These are phyloP conservation scores for Syngnathus rostellatus DNA, from an alignment of 2,797 vertebrate species.

Conservation along the genomic window DNA sequence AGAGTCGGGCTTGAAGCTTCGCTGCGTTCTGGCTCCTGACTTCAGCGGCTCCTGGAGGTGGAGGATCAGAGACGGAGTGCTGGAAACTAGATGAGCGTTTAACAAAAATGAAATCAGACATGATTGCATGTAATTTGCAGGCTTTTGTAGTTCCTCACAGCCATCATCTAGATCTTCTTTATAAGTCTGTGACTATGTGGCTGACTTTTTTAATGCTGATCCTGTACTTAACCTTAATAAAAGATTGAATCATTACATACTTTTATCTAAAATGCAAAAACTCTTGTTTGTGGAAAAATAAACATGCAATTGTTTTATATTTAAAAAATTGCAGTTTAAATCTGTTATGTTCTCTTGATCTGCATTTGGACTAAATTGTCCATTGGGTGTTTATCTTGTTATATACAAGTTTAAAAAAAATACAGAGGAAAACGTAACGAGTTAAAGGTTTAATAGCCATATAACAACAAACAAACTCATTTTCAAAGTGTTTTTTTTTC, in stretches of 20 bases:
- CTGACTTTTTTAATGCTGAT: background rate
- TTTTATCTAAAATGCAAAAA: background rate
- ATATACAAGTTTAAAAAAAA: background rate
- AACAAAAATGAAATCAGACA: background rate
- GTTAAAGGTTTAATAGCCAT: constrained; percentile 54
- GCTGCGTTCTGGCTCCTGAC: constrained; percentile 81
- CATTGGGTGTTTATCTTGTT: too few relatives aligned
- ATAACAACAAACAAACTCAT: constrained; percentile 61
- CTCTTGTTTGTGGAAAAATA: background rate
- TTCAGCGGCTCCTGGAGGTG: constrained; percentile 78
- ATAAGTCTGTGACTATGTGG: too few relatives aligned
- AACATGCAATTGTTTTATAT: too few relatives aligned
- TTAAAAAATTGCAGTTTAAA: too few relatives aligned
- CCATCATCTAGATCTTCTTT: background rate
- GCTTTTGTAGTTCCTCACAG: too few relatives aligned
- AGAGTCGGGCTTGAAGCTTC: constrained; percentile 80
- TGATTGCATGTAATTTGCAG: background rate
- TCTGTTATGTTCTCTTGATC: too few relatives aligned
- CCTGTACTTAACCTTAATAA: background rate
- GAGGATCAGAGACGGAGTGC: constrained; percentile 80
- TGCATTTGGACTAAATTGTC: background rate
- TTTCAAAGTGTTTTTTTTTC: constrained; percentile 46
- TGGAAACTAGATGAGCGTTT: constrained; percentile 66
- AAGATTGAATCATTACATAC: background rate
- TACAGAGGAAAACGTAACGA: background rate